Conservation (phyloP, 2,113 vertebrate genomes). For the Thamnophis sirtalis region DNA sequence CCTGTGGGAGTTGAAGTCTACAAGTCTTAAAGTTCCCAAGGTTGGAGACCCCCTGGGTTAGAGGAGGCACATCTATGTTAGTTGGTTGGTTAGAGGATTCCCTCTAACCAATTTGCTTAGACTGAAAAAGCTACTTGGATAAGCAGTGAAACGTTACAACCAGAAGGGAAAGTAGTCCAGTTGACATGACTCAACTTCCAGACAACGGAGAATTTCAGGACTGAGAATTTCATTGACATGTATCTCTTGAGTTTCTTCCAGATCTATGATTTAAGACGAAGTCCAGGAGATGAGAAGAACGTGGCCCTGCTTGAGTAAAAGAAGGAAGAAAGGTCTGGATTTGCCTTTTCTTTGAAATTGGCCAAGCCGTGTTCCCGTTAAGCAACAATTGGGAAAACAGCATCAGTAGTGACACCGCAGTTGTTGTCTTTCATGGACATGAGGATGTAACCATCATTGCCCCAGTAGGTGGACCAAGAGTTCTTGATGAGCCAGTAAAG, state of each 20-base stretch:
- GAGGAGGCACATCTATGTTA: neutral
- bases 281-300: neutral
- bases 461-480: conserved; percentile 85
- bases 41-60: neutral
- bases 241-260: neutral
- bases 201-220: too few species aligned
- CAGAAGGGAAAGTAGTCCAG: neutral
- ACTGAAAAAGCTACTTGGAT: neutral
- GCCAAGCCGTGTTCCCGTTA: neutral
- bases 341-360: neutral
- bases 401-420: conserved; percentile 77
- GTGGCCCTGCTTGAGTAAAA: too few species aligned
- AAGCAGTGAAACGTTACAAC: neutral
- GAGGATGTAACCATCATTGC: conserved; percentile 79
- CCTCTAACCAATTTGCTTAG: neutral
- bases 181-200: neutral
- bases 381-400: conserved; percentile 74
- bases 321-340: neutral
- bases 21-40: too few species aligned
- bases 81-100: neutral
- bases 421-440: conserved; percentile 87
- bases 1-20: too few species aligned
- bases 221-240: neutral
- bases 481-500: conserved; percentile 83
- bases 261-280: neutral